A percentile compares a stretch with the other conserved stretches of the same genome.
These are phyloP conservation scores for Physeter macrocephalus DNA, from an alignment of 2,113 vertebrate genomes.

Conservation along the genomic window DNA sequence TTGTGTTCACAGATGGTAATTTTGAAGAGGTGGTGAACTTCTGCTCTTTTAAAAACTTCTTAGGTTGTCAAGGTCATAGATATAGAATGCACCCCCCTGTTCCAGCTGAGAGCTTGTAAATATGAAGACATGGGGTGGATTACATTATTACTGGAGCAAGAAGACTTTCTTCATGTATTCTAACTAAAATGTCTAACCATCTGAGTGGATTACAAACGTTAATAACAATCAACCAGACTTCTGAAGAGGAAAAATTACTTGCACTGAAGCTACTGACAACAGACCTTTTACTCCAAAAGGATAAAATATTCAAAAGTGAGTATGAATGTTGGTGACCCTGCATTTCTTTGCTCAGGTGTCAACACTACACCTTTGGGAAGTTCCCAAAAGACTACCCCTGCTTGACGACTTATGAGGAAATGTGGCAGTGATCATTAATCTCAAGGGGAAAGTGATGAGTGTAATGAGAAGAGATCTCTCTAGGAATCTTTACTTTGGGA, in stretches of 20 bases:
- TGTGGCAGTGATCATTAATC: not conserved
- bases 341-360: not conserved
- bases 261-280: not conserved
- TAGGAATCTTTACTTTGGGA: not conserved
- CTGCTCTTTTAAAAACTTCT: not conserved
- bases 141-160: not conserved
- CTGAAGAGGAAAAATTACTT: not conserved
- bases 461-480: not conserved
- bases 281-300: not conserved
- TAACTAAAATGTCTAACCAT: not conserved
- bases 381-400: not conserved
- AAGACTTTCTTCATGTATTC: not conserved
- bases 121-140: not conserved
- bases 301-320: not conserved
- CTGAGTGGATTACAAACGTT: not conserved
- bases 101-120: not conserved
- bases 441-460: not conserved
- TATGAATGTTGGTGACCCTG: rapidly evolving
- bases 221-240: not conserved
- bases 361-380: not conserved
- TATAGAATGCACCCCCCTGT: not conserved
- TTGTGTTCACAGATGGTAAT: not conserved
- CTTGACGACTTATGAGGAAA: not conserved
- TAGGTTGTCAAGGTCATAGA: not conserved
- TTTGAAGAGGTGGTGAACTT: not conserved